Evolutionary conservation across 1,140 invertebrate species (phyloP).

Genomic region (Anagrus nilaparvatae): DNA sequence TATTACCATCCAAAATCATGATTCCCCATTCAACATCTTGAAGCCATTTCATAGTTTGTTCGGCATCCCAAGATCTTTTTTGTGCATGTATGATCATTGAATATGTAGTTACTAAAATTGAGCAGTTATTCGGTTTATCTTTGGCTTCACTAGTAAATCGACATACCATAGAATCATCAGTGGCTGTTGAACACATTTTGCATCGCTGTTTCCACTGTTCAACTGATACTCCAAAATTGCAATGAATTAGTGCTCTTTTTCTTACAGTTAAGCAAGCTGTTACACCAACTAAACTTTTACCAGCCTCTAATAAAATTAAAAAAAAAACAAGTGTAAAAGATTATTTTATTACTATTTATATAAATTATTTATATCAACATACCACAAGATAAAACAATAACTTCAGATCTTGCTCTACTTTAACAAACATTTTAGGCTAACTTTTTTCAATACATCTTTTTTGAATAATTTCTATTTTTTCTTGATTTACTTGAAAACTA

Average conservation of each 20-base stretch:
- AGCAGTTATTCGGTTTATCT: conserved; percentile 94
- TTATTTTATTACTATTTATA: neutral
- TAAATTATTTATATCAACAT: no score
- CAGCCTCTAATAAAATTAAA: conserved; percentile 57
- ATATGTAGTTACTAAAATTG: conserved; percentile 95
- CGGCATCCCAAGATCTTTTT: conserved; percentile 94
- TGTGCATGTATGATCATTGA: conserved; percentile 99
- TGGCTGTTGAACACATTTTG: conserved; percentile 99
- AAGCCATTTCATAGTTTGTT: conserved; percentile 98
- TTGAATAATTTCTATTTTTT: conserved; percentile 91
- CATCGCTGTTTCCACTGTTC: conserved; percentile 99
- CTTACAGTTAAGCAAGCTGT: conserved; percentile 97
- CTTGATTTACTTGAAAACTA: conserved; percentile 90
- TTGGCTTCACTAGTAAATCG: conserved; percentile 98
- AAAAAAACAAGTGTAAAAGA: neutral
- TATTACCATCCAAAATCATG: conserved; percentile 86
- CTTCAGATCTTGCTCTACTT: conserved; percentile 92
- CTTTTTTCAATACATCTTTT: conserved; percentile 98
- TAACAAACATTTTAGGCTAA: conserved; percentile 99
- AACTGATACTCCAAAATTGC: conserved; percentile 97
- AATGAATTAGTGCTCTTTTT: conserved; percentile 87
- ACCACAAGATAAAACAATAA: conserved; percentile 97
- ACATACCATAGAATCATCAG: conserved; percentile 98
- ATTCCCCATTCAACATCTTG: conserved; percentile 99
- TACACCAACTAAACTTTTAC: conserved; percentile 96